Conservation (phyloP, 2,888 invertebrate species). For the Chloromyia formosa region DNA sequence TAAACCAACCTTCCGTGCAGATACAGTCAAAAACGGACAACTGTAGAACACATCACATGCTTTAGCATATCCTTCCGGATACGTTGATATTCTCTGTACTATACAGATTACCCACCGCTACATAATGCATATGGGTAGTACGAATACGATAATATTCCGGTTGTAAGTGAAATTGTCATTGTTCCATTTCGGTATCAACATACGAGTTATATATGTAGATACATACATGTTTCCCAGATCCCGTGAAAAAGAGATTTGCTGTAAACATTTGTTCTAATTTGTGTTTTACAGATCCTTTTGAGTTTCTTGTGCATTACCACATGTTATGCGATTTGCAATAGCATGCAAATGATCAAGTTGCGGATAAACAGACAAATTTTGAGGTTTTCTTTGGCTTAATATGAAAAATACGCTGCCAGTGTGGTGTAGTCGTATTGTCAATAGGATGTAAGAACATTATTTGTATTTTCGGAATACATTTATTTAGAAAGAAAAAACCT, state of each 20-base stretch:
- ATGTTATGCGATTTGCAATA: constrained; percentile 3
- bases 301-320: neutral
- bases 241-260: constrained; percentile 33
- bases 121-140: too few relatives aligned
- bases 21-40: constrained; percentile 1
- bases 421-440: too few relatives aligned
- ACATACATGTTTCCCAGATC: constrained; percentile 18
- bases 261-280: constrained; percentile 40
- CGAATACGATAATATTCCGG: too few relatives aligned
- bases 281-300: constrained; percentile 35
- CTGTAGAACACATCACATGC: neutral
- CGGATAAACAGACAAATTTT: constrained; percentile 25
- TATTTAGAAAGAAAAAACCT: too few relatives aligned
- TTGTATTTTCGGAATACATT: too few relatives aligned
- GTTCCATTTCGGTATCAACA: too few relatives aligned
- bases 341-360: neutral
- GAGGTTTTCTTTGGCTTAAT: neutral
- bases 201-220: neutral
- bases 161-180: too few relatives aligned
- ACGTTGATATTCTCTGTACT: neutral
- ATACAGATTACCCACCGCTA: too few relatives aligned
- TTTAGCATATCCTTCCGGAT: constrained; percentile 17
- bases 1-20: constrained; percentile 1
- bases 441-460: too few relatives aligned
- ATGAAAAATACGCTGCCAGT: too few relatives aligned